A percentile compares a stretch with the other conserved stretches of the same genome.
Evolutionary conservation across 1,140 invertebrate genomes (phyloP).

Genomic region (Bombyx mandarina): DNA sequence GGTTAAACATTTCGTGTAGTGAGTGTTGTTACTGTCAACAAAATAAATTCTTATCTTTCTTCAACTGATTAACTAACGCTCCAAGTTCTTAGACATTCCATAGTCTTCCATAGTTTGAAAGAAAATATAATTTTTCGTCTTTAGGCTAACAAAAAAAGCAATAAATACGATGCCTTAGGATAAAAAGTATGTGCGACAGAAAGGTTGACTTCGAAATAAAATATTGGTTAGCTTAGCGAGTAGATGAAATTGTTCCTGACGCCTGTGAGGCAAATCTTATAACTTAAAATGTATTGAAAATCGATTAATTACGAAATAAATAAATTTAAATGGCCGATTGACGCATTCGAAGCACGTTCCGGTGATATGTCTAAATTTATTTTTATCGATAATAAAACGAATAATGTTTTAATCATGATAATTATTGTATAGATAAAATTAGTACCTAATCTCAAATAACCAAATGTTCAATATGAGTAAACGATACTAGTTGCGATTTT

Average conservation of each 20-base stretch:
- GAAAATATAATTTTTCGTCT: too few species aligned
- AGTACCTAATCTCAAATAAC: conserved; percentile 52
- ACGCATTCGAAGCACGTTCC: too few species aligned
- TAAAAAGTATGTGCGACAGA: conserved; percentile 63
- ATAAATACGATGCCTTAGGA: conserved; percentile 11
- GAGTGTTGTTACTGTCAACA: too few species aligned
- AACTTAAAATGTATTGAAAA: conserved; percentile 28
- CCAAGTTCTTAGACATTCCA: too few species aligned
- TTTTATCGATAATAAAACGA: conserved; percentile 22
- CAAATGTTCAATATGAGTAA: conserved; percentile 69
- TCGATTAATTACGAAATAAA: background rate
- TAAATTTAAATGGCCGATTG: too few species aligned
- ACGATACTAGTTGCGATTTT: conserved; percentile 64
- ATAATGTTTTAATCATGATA: conserved; percentile 24
- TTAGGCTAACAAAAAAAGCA: too few species aligned
- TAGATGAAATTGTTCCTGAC: conserved; percentile 70
- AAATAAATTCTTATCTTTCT: too few species aligned
- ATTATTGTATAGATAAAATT: conserved; percentile 56
- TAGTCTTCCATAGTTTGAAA: too few species aligned
- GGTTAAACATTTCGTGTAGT: too few species aligned
- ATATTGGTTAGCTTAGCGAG: conserved; percentile 62
- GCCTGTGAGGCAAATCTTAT: conserved; percentile 65
- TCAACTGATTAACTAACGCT: too few species aligned
- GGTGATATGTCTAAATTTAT: background rate
- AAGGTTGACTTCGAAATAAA: conserved; percentile 33